A percentile compares a stretch with the other conserved stretches of the same genome.
These are phyloP conservation scores for Upupa epops DNA, from an alignment of 2,113 vertebrate species.

Conservation along the genomic window DNA sequence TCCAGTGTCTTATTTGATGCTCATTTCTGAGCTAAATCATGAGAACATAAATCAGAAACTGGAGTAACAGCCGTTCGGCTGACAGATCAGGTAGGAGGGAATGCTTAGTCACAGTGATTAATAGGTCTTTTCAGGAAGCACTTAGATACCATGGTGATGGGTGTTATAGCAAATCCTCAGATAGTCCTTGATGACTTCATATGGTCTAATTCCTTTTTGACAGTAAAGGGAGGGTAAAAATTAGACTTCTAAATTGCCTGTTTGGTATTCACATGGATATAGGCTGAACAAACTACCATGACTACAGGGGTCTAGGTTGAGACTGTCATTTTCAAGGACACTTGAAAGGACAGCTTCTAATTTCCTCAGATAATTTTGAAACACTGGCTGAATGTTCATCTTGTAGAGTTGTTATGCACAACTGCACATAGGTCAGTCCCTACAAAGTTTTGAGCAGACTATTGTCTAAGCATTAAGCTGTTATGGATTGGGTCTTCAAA, in stretches of 20 bases:
- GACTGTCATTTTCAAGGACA: slow-evolving; percentile 49
- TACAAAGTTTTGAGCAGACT: background rate
- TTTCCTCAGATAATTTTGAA: slow-evolving; percentile 36
- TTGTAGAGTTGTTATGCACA: slow-evolving; percentile 6
- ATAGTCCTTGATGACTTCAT: slow-evolving; percentile 67
- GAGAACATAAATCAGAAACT: slow-evolving; percentile 22
- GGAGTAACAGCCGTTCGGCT: background rate
- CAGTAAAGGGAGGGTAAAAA: slow-evolving; percentile 46
- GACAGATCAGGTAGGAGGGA: slow-evolving; percentile 46
- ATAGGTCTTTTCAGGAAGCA: slow-evolving; percentile 58
- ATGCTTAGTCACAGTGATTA: slow-evolving; percentile 28
- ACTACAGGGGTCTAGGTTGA: slow-evolving; percentile 45
- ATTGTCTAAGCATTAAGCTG: background rate
- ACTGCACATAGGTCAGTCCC: background rate
- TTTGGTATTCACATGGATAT: slow-evolving; percentile 47
- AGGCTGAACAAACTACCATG: slow-evolving; percentile 32
- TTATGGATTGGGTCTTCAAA: background rate
- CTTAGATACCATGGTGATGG: slow-evolving; percentile 58
- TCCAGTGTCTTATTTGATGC: background rate
- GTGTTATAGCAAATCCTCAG: slow-evolving; percentile 56
- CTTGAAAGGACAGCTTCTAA: slow-evolving; percentile 20
- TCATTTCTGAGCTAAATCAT: slow-evolving; percentile 30
- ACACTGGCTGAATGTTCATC: background rate
- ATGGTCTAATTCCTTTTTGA: slow-evolving; percentile 58
- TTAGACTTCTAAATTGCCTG: slow-evolving; percentile 63